A percentile compares a stretch with the other conserved stretches of the same genome.
phyloP scores from a whole-genome alignment of 2,113 vertebrate species.

The Enhydra lutris region DNA sequence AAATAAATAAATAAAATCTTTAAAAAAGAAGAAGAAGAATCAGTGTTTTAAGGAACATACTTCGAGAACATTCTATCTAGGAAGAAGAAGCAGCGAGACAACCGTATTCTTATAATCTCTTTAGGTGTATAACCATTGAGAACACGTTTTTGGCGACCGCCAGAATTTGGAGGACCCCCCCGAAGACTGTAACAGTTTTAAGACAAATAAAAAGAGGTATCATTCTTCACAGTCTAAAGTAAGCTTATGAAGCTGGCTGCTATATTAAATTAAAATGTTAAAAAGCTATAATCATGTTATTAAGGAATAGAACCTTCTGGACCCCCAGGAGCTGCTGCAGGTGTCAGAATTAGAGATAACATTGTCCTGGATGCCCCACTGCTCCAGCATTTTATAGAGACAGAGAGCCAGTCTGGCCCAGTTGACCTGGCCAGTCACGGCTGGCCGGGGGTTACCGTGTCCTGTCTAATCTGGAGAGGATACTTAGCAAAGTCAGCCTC shows the following conservation, averaged over 20 bases:
- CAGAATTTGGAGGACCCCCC: neutral
- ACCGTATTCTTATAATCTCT: neutral
- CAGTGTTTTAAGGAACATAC: neutral
- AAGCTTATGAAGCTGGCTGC: neutral
- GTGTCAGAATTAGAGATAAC: neutral
- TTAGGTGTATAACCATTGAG: neutral
- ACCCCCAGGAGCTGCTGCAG: neutral
- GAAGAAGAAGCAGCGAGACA: neutral
- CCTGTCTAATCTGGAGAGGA: neutral
- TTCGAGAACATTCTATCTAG: neutral
- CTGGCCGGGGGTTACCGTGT: neutral
- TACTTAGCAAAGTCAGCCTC: neutral
- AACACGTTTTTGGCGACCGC: neutral
- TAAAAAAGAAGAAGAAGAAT: neutral
- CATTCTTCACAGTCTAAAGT: neutral
- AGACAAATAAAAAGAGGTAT: neutral
- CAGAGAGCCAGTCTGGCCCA: neutral
- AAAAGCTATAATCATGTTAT: neutral
- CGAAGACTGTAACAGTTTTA: neutral
- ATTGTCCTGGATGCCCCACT: fast-evolving
- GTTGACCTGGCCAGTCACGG: neutral
- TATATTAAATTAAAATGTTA: neutral
- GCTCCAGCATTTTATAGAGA: neutral
- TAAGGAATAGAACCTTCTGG: neutral
- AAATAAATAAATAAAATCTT: too few relatives aligned